Evolutionary conservation across 1,140 invertebrate genomes (phyloP).

Genomic region (Melitaea cinxia): DNA sequence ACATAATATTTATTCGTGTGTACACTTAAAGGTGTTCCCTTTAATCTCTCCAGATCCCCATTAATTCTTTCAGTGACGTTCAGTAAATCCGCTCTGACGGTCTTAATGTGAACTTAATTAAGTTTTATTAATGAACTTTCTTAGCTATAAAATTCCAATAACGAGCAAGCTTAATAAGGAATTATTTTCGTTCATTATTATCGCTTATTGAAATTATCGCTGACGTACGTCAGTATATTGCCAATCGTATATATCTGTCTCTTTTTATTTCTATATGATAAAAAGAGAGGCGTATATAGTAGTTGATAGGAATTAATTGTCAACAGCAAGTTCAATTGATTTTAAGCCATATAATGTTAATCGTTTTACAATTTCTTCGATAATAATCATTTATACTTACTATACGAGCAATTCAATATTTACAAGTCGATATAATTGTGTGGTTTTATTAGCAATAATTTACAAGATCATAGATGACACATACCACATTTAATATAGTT

Average conservation of each 20-base stretch:
- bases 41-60: constrained; percentile 66
- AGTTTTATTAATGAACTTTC: constrained; percentile 69
- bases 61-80: constrained; percentile 71
- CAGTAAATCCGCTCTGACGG: constrained; percentile 64
- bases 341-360: neutral
- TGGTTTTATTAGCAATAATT: no score
- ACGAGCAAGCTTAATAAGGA: constrained; percentile 10
- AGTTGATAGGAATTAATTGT: neutral
- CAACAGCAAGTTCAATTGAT: neutral
- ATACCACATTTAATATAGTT: no score
- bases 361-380: no score
- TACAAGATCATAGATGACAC: no score
- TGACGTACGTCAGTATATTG: neutral
- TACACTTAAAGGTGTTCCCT: constrained; percentile 47
- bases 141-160: constrained; percentile 50
- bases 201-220: constrained; percentile 6
- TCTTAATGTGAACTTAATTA: constrained; percentile 72
- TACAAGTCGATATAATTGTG: no score
- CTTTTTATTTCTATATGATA: neutral
- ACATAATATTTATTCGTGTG: constrained; percentile 27
- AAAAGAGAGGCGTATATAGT: neutral
- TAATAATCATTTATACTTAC: no score
- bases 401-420: no score
- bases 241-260: neutral
- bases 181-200: constrained; percentile 5